Base-by-base conservation (phyloP, 2,888 invertebrate species). In the Helobdella robusta region DNA sequence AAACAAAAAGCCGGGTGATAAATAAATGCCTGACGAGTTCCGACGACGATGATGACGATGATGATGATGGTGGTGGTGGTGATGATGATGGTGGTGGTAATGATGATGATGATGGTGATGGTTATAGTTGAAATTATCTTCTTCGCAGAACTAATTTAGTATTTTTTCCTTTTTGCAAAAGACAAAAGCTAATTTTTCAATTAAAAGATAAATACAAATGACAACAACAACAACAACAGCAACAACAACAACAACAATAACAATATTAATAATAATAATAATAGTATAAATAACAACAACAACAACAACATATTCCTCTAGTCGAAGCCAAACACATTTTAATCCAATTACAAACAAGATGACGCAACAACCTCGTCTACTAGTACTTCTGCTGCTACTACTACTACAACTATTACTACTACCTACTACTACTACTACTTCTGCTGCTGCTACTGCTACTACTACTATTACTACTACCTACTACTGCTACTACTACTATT, bases 31-130 rank as follows among this genome's bases (percentile, higher is more conserved):
- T 48, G 48, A 18, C 23, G 48, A 48, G 3, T 60, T 2, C 28
- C 3, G 25, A 25, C 2, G 4, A 44, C 44, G 25, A 1, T 1
- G 4, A 4, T 60, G 46, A 18, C 44, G 36, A 40, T 40, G 59
- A 40, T 35, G 59, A 32, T 48, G 61, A 28, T 48, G 50, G 4
- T 61, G 61, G 4, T 61, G 61, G 34, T 48, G 61, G 32, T 61
- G n/a, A 61, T 48, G 61, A 61, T 61, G 61, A 48, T 61, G 30
- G 48, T n/a, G 61, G 48, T 46, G 61, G 28, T n/a, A 50, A 61
- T 25, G 48, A 48, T 32, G 48, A 61, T 46, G 61, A 48, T 28
- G 61, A 61, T 48, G 54, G 30, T 54, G 8, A 8, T 54, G 54
- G 25, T 54, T n/a, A n/a, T n/a, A n/a, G n/a, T n/a, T n/a, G n/a